Evolutionary conservation across 2,888 invertebrate genomes (phyloP).

Genomic region (Agrochola litura): DNA sequence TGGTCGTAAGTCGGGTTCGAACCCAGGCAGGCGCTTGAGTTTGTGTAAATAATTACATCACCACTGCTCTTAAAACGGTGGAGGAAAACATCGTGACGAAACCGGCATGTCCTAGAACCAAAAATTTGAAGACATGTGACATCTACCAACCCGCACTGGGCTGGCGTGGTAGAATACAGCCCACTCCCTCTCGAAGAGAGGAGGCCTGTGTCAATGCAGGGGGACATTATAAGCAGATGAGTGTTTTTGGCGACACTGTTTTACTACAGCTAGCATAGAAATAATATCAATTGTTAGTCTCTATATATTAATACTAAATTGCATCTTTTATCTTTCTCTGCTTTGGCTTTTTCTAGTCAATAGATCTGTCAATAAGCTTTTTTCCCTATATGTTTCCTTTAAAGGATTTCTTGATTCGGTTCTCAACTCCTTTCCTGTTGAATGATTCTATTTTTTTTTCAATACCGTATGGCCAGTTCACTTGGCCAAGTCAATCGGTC

Average conservation of each 20-base stretch:
- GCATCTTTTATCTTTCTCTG: not conserved
- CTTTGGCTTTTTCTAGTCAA: not conserved
- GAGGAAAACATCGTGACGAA: too few species aligned
- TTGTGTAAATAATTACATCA: too few species aligned
- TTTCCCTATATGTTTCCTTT: not conserved
- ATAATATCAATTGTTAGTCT: not conserved
- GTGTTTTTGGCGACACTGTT: not conserved
- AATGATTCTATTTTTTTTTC: not conserved
- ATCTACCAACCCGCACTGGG: too few species aligned
- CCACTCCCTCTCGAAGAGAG: too few species aligned
- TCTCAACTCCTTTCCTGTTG: not conserved
- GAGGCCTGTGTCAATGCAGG: too few species aligned
- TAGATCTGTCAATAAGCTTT: not conserved
- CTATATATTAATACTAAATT: not conserved
- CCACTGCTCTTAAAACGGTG: too few species aligned
- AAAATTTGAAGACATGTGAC: too few species aligned
- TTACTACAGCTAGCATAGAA: not conserved
- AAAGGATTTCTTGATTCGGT: not conserved
- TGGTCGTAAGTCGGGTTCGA: too few species aligned
- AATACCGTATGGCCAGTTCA: constrained; percentile 26
- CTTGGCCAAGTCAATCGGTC: constrained; percentile 32
- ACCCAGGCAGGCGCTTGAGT: too few species aligned
- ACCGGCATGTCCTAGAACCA: too few species aligned
- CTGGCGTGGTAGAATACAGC: too few species aligned
- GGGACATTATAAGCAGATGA: too few species aligned